Conservation (phyloP, 2,113 vertebrate genomes). For the Agelaius tricolor region DNA sequence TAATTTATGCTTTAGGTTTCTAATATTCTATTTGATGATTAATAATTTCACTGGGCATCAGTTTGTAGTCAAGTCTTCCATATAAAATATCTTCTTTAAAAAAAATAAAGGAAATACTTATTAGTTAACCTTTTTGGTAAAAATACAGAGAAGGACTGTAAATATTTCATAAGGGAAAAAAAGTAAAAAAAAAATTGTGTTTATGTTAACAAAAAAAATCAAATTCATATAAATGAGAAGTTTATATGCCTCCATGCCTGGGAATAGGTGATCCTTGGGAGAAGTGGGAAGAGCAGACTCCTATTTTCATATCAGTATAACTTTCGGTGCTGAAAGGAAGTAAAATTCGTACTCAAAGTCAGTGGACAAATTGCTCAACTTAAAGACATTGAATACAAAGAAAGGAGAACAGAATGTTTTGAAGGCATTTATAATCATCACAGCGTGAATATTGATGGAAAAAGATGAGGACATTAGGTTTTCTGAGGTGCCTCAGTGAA, state of each 20-base stretch:
- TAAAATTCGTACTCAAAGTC: background rate
- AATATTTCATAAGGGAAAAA: background rate
- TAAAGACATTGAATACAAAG: background rate
- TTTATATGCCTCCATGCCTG: background rate
- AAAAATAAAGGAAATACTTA: background rate
- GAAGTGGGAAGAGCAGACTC: background rate
- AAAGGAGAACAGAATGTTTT: background rate
- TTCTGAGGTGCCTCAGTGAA: background rate
- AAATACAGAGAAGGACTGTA: background rate
- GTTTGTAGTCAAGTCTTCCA: background rate
- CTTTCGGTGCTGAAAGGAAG: background rate
- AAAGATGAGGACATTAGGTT: background rate
- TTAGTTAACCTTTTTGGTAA: background rate
- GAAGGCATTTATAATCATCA: background rate
- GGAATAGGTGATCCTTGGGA: background rate
- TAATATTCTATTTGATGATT: background rate
- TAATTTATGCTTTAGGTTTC: background rate
- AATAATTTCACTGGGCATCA: background rate
- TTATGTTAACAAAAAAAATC: background rate
- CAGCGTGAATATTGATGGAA: background rate
- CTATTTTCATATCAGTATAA: background rate
- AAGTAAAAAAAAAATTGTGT: accelerated
- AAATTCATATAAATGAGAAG: background rate
- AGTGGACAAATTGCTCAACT: background rate
- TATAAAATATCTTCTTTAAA: background rate